Conservation (phyloP, 2,888 invertebrate species). For the Plagodis dolabraria region DNA sequence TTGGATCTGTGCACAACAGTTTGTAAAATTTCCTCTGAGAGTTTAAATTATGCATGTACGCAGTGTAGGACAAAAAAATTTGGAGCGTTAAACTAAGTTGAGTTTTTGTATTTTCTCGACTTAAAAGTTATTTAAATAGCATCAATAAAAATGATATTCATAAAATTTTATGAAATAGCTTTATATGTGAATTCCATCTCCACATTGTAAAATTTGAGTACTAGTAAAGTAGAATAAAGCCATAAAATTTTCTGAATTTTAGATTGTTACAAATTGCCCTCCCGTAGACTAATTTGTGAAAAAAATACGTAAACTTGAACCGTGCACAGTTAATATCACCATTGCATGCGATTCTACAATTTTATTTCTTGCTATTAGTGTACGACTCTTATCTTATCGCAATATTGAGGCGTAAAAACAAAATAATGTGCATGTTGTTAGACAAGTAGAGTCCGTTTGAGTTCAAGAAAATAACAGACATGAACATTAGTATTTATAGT, state of each 20-base stretch:
- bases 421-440: constrained; percentile 65
- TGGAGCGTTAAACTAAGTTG: constrained; percentile 15
- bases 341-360: constrained; percentile 82
- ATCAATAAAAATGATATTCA: constrained; percentile 2
- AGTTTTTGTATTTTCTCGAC: constrained; percentile 12
- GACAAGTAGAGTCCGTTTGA: constrained; percentile 51
- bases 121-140: constrained; percentile 20
- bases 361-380: constrained; percentile 78
- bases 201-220: constrained; percentile 11
- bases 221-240: constrained; percentile 29
- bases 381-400: constrained; percentile 76
- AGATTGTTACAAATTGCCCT: constrained; percentile 59
- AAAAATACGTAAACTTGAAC: constrained; percentile 73
- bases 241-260: constrained; percentile 50
- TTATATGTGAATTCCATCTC: background rate
- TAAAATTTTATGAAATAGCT: constrained; percentile 10
- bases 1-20: constrained; percentile 13
- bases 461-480: constrained; percentile 52
- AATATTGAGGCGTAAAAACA: constrained; percentile 74
- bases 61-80: constrained; percentile 17
- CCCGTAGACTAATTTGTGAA: constrained; percentile 64
- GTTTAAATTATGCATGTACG: constrained; percentile 27
- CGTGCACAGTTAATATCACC: constrained; percentile 77
- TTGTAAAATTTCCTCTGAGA: constrained; percentile 19
- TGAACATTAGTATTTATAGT: constrained; percentile 58